A percentile compares a stretch with the other conserved stretches of the same genome.
phyloP scores from a whole-genome alignment of 1,140 invertebrate genomes.

The Drosophila orosa region DNA sequence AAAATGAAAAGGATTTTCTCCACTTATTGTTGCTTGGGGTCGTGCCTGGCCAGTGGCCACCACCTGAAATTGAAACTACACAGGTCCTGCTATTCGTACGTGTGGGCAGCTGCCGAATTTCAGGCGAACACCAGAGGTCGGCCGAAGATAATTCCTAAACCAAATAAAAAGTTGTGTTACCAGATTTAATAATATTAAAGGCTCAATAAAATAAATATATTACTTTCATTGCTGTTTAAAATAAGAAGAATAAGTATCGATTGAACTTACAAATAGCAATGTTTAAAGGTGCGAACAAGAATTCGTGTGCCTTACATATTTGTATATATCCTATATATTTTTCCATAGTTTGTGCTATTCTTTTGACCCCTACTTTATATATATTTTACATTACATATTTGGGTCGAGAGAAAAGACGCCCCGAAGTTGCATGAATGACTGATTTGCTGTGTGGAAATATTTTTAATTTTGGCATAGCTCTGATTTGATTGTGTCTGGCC shows the following conservation, averaged over 20 bases:
- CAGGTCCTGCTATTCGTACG: constrained; percentile 1
- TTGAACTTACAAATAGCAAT: not conserved
- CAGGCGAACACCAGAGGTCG: not conserved
- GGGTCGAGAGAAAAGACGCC: not conserved
- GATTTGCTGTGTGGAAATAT: constrained; percentile 51
- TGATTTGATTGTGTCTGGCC: constrained; percentile 52
- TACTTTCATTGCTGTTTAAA: not conserved
- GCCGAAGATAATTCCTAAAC: no score
- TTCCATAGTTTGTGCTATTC: not conserved
- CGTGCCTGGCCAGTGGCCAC: constrained; percentile 12
- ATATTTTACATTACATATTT: constrained; percentile 23
- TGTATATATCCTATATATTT: not conserved
- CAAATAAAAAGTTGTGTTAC: not conserved
- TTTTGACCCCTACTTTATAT: not conserved
- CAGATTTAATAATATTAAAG: no score
- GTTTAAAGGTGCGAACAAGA: not conserved
- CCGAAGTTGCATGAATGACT: constrained; percentile 28
- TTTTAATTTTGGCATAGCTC: constrained; percentile 61
- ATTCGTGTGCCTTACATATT: no score
- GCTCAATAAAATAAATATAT: not conserved
- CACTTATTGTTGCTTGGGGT: constrained; percentile 58
- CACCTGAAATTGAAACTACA: constrained; percentile 47
- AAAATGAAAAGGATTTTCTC: constrained; percentile 71
- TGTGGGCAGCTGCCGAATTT: constrained; percentile 21
- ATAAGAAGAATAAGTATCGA: not conserved